phyloP scores from a whole-genome alignment of 2,797 vertebrate species.

The Manis javanica region DNA sequence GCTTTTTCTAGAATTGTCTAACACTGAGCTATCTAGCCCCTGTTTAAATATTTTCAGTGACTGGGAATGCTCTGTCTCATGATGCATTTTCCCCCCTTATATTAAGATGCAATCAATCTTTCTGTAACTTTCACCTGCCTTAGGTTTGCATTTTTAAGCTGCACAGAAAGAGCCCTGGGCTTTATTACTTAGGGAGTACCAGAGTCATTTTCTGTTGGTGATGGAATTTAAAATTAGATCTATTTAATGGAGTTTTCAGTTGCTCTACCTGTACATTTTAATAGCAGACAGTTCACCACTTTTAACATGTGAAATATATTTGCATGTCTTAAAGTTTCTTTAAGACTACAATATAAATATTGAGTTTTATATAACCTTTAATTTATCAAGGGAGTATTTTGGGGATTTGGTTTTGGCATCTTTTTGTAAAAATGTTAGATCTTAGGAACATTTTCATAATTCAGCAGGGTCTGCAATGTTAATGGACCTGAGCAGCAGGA shows the following conservation, averaged over 20 bases:
- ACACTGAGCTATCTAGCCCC: neutral
- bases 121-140: constrained; percentile 2
- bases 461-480: constrained; percentile 66
- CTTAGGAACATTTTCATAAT: constrained; percentile 71
- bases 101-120: constrained; percentile 47
- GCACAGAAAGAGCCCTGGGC: neutral
- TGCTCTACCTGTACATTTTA: constrained; percentile 58
- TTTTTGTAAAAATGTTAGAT: constrained; percentile 65
- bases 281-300: constrained; percentile 27
- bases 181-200: constrained; percentile 49
- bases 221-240: constrained; percentile 76
- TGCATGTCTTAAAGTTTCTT: constrained; percentile 63
- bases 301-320: constrained; percentile 54
- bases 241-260: constrained; percentile 59
- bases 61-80: neutral
- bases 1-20: neutral
- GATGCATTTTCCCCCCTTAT: neutral
- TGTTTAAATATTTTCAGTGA: neutral
- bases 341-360: constrained; percentile 67
- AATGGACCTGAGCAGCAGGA: constrained; percentile 63
- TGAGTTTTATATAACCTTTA: constrained; percentile 65
- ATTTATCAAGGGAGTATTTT: constrained; percentile 69
- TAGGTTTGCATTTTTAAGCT: constrained; percentile 2
- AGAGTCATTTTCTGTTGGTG: constrained; percentile 70
- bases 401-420: constrained; percentile 58